phyloP scores from a whole-genome alignment of 2,888 invertebrate genomes.

The Catocala nupta region DNA sequence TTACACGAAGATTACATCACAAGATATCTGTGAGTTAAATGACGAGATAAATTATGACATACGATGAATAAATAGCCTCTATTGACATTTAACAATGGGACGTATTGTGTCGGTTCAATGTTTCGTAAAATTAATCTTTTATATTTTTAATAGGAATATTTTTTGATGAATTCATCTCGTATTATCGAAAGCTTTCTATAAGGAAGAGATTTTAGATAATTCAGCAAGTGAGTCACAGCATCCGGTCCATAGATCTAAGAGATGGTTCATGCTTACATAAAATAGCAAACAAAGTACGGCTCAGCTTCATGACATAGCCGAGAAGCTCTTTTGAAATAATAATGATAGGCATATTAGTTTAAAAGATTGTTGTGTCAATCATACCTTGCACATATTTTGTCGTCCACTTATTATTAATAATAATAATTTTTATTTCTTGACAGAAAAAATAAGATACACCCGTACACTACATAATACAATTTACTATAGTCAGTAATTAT shows the following conservation, averaged over 20 bases:
- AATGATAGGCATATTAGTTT: no score
- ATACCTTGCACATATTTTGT: no score
- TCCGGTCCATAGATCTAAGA: constrained; percentile 13
- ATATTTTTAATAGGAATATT: no score
- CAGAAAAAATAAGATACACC: no score
- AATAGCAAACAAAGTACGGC: constrained; percentile 43
- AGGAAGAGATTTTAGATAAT: constrained; percentile 5
- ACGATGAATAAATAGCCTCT: no score
- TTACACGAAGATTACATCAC: constrained; percentile 46
- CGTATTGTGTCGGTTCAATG: no score
- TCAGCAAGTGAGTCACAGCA: not conserved
- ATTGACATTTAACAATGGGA: no score
- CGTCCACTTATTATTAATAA: not conserved
- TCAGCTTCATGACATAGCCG: constrained; percentile 17
- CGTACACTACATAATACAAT: no score
- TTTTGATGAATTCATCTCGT: not conserved
- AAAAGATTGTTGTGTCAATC: no score
- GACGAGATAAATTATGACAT: not conserved
- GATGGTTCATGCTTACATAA: constrained; percentile 5
- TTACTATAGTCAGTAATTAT: not conserved
- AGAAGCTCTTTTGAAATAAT: not conserved
- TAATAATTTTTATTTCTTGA: no score
- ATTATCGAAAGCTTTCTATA: not conserved
- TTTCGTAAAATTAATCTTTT: no score
- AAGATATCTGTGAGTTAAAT: not conserved